Base-by-base conservation (phyloP, 2,113 vertebrate genomes). In the Cinclus cinclus region DNA sequence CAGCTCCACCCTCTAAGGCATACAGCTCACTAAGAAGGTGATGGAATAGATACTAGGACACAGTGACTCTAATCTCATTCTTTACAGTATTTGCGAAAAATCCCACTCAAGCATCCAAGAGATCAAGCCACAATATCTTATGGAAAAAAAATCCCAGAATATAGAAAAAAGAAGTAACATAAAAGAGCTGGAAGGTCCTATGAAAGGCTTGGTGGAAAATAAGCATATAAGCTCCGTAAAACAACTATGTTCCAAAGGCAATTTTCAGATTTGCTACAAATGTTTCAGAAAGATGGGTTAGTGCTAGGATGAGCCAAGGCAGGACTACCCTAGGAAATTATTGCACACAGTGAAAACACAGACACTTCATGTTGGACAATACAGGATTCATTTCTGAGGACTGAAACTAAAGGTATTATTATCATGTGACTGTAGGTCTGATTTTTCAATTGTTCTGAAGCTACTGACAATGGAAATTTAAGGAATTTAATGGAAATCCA, bases 1-100 rank as follows among this genome's bases (percentile, higher is more conserved):
- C 73, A 73, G 50, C 89, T 96, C 86, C 93, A 87, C 95, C 96
- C 39, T 83, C 27, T 50, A 87, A 94, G 42, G 31, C 83, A 83
- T 10, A 50, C 3, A 17, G 77, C 37, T 78, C 67, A 60, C 13
- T 9, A 60, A 89, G 73, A 64, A 70, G 52, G 16, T 71, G 65
- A 56, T 46, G 42, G 83, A 96, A 87, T 24, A 75, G 76, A 60
- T 46, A 60, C 2, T 18, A 81, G 35, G 39, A 81, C 60, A 76
- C 18, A n/a, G 42, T 12, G 18, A 74, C 11, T 69, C 10, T 55
- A 77, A 80, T 22, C 25, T 69, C 10, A 11, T 73, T 70, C 33
- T 59, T 35, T 44, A 33, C 6, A 59, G 30, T 41, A 37, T 27
- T 53, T 65, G 30, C 44, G 25, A 83, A 89, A 87, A 95, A 74